Base-by-base conservation (phyloP, 2,113 vertebrate genomes). In the Nematolebias whitei region DNA sequence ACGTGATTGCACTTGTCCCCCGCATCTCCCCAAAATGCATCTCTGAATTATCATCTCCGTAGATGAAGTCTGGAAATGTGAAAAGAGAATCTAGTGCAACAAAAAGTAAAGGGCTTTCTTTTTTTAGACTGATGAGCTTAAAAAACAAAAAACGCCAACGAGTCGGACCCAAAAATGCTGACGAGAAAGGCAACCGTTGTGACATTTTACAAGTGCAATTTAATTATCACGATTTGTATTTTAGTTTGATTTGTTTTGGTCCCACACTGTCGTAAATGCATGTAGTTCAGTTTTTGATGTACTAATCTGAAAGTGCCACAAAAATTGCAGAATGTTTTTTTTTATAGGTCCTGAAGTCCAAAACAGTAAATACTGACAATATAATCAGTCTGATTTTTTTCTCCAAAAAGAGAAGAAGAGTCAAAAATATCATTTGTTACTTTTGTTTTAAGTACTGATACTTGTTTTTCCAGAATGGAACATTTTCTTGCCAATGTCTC, bases 1-100 rank as follows among this genome's bases (percentile, higher is more conserved):
- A 53, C 68, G 50, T 74, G 55, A 87, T 83, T 85, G 82, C 85
- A 89, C 82, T 57, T 70, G 18, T 1, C 40, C 58, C 60, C 26
- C 3, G 3, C 26, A 3, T 29, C 26, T 7, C 26, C 51, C 20
- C 55, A 9, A 63, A 67, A 69, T 4, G 15, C 12, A 52, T 68
- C 44, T 41, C 20, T 29, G 26, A 3, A 49, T 15, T 50, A 40
- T 19, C 29, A 71, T 40, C 6, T 66, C 44, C 45, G 44, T 29
- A 40, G 35, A 56, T 35, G 51, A 18, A 53, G 41, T 51, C 12
- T 51, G 15, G 22, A 56, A 54, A 68, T 56, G 58, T 59, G 39
- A 58, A 39, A 68, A 59, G 9, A 57, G 29, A 68, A 72, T 41
- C 26, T 43, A 2, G 19, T 20, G 57, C 19, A 15, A 63, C 9